Percentiles rank a stretch among this genome's conserved stretches.
phyloP scores from a whole-genome alignment of 1,140 invertebrate species.

The Anoplolepis gracilipes region DNA sequence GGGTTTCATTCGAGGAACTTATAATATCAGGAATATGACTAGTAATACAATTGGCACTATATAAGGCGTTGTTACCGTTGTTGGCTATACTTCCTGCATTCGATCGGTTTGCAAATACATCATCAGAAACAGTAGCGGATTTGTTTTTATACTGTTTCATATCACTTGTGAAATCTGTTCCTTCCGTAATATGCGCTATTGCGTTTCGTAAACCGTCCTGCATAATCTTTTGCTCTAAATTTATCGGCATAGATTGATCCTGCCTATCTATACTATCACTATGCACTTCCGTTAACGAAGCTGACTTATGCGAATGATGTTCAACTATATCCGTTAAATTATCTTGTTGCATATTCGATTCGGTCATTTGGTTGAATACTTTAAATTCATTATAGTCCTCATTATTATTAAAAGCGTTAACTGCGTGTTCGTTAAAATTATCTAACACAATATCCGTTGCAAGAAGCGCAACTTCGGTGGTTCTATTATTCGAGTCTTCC shows the following conservation, averaged over 20 bases:
- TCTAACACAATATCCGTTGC: conserved; percentile 67
- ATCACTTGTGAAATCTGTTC: conserved; percentile 57
- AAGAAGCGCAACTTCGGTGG: conserved; percentile 55
- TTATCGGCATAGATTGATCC: conserved; percentile 64
- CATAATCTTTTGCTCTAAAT: conserved; percentile 82
- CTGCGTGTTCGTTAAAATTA: conserved; percentile 65
- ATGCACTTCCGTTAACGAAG: conserved; percentile 40
- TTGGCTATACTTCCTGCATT: conserved; percentile 26
- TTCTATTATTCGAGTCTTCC: conserved; percentile 51
- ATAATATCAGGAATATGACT: conserved; percentile 73
- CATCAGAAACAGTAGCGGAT: neutral
- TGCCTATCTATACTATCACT: conserved; percentile 46
- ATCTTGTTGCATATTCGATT: conserved; percentile 50
- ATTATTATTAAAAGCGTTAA: conserved; percentile 71
- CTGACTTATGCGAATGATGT: conserved; percentile 33
- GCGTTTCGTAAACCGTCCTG: conserved; percentile 78
- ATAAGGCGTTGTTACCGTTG: conserved; percentile 60
- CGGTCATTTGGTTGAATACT: conserved; percentile 70
- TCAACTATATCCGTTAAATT: conserved; percentile 26
- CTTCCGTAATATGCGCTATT: conserved; percentile 78
- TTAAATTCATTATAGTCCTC: conserved; percentile 75
- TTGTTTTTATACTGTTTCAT: conserved; percentile 62
- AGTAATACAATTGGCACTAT: conserved; percentile 68
- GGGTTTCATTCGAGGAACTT: conserved; percentile 66
- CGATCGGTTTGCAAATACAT: conserved; percentile 35